These are phyloP conservation scores for Ligdia adustata DNA, from an alignment of 2,888 invertebrate species.

Conservation along the genomic window DNA sequence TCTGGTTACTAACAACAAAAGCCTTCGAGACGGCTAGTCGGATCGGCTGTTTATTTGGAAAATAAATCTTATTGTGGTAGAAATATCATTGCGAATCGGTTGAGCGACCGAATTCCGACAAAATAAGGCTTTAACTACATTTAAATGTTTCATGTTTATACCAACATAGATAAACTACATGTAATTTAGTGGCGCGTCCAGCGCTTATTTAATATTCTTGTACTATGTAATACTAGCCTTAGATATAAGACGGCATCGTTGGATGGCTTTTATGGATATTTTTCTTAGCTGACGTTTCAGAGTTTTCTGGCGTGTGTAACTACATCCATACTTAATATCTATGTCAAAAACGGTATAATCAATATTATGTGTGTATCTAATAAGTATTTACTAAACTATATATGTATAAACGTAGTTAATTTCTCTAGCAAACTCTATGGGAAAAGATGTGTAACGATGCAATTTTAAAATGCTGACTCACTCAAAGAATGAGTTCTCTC, in stretches of 20 bases:
- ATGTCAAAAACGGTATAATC: too few relatives aligned
- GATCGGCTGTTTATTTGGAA: slow-evolving; percentile 48
- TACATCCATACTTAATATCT: too few relatives aligned
- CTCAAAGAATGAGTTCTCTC: too few relatives aligned
- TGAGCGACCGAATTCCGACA: slow-evolving; percentile 62
- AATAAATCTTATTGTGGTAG: slow-evolving; percentile 20
- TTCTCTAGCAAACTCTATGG: not conserved
- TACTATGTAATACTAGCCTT: slow-evolving; percentile 53
- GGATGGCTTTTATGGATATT: too few relatives aligned
- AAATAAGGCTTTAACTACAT: slow-evolving; percentile 79
- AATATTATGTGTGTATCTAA: too few relatives aligned
- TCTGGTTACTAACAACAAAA: slow-evolving; percentile 68
- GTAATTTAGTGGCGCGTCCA: slow-evolving; percentile 64
- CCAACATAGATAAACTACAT: slow-evolving; percentile 60
- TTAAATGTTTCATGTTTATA: slow-evolving; percentile 78
- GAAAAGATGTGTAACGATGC: not conserved
- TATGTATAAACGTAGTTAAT: too few relatives aligned
- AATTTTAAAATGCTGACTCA: not conserved
- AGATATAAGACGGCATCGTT: slow-evolving; percentile 35
- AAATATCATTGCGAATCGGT: slow-evolving; percentile 27
- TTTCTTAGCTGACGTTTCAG: too few relatives aligned
- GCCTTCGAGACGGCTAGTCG: slow-evolving; percentile 79
- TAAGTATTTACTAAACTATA: too few relatives aligned
- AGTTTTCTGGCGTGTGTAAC: too few relatives aligned
- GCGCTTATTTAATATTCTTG: slow-evolving; percentile 54